Conservation (phyloP, 2,113 vertebrate species). For the Pterocles burchelli region DNA sequence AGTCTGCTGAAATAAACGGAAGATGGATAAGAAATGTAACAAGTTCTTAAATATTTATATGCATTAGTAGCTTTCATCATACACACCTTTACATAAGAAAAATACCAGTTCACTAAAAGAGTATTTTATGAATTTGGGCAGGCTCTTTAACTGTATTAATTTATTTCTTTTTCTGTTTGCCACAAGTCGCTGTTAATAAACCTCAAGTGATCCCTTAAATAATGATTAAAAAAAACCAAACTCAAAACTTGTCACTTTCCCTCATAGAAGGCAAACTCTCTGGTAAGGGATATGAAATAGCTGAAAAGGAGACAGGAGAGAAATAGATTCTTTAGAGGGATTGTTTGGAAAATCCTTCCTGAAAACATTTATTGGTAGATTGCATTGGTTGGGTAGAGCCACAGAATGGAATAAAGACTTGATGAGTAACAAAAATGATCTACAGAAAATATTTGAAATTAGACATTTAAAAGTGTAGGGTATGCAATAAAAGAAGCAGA, state of each 20-base stretch:
- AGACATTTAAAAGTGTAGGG: not conserved
- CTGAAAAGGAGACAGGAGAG: not conserved
- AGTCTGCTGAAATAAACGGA: not conserved
- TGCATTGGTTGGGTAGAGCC: not conserved
- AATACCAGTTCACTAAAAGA: not conserved
- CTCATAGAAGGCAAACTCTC: not conserved
- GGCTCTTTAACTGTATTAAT: not conserved
- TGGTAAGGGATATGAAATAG: not conserved
- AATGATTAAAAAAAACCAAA: not conserved
- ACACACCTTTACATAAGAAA: not conserved
- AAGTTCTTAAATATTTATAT: not conserved
- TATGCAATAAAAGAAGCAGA: not conserved
- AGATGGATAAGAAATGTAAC: not conserved
- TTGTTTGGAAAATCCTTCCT: not conserved
- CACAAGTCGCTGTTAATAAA: not conserved
- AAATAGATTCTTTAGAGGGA: not conserved
- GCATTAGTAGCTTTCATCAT: not conserved
- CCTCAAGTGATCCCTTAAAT: not conserved
- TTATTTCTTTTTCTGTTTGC: not conserved
- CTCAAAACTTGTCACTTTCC: not conserved
- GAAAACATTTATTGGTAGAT: not conserved
- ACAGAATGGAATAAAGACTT: not conserved
- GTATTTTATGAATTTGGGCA: not conserved
- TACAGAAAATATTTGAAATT: not conserved
- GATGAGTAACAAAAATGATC: not conserved